Evolutionary conservation across 2,113 vertebrate species (phyloP), one percentile per base, ranked within the genome.

Genomic region (Otocyon megalotis): DNA sequence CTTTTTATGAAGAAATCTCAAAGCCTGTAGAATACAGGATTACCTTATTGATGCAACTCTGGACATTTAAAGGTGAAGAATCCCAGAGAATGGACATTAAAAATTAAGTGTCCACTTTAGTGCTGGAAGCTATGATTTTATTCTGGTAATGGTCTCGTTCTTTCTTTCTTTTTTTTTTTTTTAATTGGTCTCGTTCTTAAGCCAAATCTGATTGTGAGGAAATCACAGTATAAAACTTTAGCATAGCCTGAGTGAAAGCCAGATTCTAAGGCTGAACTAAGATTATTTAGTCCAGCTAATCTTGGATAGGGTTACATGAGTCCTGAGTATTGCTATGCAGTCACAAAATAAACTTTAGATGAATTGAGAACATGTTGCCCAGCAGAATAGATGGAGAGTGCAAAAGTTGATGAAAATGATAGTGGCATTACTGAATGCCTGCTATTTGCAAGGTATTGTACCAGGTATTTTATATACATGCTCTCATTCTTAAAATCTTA

Each of bases 231-330:
- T 74, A 35, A 96, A 95, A 96, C 16, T 92, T 53, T 86, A 32
- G 15, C 81, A 69, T 22, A 93, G 62, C 80, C 37, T 83, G 67
- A 90, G n/a, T 91, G 54, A 95, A 95, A 93, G 28, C 67, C 48
- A 83, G 48, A 92, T 81, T 82, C 60, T 86, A 82, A 97, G 58
- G 6, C 9, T 95, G 10, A 97, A 48, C 92, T 94, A 93, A 97
- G 8, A 43, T 77, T 91, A 63, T 88, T 82, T 89, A 87, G n/a
- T 35, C 32, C 76, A 87, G 0, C 10, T 96, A 48, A 83, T 94
- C 37, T n/a, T 67, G 85, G 72, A 35, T 95, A 76, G 43, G 58
- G 10, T 92, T 88, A 69, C 58, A 13, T 72, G 83, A 63, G 32
- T 92, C 62, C 76, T 97, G 22, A 37, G 10, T 88, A 93, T 94